These are phyloP conservation scores for Cephalopterus ornatus DNA, from an alignment of 2,113 vertebrate species.

Conservation along the genomic window DNA sequence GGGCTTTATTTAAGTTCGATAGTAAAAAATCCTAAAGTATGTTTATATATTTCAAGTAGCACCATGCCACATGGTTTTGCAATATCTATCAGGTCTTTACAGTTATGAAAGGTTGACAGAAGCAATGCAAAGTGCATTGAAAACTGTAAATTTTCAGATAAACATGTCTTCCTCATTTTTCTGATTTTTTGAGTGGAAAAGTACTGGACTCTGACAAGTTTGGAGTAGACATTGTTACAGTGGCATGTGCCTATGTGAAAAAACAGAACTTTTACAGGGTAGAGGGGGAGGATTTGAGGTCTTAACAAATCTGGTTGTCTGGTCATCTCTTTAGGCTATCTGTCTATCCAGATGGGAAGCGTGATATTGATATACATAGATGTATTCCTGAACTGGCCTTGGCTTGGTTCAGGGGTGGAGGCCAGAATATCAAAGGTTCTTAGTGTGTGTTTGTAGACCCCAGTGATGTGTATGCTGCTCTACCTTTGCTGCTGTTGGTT, in stretches of 20 bases:
- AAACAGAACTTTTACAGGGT: not conserved
- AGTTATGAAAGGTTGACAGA: not conserved
- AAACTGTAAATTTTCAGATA: not conserved
- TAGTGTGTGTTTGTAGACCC: rapidly evolving
- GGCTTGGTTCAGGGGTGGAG: not conserved
- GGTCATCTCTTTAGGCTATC: not conserved
- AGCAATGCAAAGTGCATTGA: not conserved
- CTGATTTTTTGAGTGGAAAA: not conserved
- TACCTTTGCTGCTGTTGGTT: not conserved
- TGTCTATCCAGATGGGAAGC: not conserved
- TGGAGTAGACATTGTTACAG: not conserved
- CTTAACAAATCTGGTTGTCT: not conserved
- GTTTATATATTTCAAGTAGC: not conserved
- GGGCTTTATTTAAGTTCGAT: not conserved
- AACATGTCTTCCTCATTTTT: not conserved
- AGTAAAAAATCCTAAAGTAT: not conserved
- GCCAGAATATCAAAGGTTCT: not conserved
- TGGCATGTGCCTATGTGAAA: not conserved
- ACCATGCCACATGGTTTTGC: not conserved
- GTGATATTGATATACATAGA: rapidly evolving
- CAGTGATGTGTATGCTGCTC: rapidly evolving
- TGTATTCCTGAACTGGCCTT: not conserved
- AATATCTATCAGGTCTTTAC: not conserved
- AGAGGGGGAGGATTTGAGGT: not conserved
- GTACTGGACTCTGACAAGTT: not conserved